Evolutionary conservation across 2,113 vertebrate species (phyloP), one percentile per base, ranked within the genome.

Genomic region (Zosterops hypoxanthus): DNA sequence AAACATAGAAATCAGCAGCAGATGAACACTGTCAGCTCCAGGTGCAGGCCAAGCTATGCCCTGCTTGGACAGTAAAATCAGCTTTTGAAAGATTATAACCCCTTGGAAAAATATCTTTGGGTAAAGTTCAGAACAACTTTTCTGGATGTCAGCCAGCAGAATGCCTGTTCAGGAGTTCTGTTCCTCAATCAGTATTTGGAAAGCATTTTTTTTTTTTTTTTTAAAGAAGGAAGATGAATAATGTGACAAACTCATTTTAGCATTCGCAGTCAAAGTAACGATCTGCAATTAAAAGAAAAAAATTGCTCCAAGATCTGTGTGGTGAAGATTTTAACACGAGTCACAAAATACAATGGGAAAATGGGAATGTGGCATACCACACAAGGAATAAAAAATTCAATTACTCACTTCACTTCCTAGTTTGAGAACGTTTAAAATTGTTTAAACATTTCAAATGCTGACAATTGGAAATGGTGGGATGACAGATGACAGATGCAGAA

Each of bases 321-420:
- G 17, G 47, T 76, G 42, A 87, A 63, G 84, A 87, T 46, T 94
- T 94, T 56, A 82, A 83, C 12, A 71, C 16, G 0, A 94, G 64
- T 75, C 88, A 93, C 39, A 78, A 81, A 96, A 88, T 23, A 83
- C 72, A 86, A 75, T 12, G n/a, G 42, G 72, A 84, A 90, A 93
- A 63, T 2, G 5, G 47, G 71, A 86, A 75, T 28, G 57, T 4
- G 46, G 69, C 78, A 82, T 11, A 56, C 22, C 61, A 44, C 70
- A 72, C 15, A 49, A 36, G 63, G 55, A 83, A 76, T 61, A 76
- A 64, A 86, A 82, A 60, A 31, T 31, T 41, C 25, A 86, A 77
- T 69, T 91, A 79, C 47, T 76, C 70, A 59, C 52, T 90, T 52
- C 60, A 77, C 29, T 89, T 76, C 59, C 55, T 42, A 52, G 63